Percentiles rank a stretch among this genome's conserved stretches.
These are phyloP conservation scores for Stegodyphus dumicola DNA, from an alignment of 1,140 invertebrate genomes.

Conservation along the genomic window DNA sequence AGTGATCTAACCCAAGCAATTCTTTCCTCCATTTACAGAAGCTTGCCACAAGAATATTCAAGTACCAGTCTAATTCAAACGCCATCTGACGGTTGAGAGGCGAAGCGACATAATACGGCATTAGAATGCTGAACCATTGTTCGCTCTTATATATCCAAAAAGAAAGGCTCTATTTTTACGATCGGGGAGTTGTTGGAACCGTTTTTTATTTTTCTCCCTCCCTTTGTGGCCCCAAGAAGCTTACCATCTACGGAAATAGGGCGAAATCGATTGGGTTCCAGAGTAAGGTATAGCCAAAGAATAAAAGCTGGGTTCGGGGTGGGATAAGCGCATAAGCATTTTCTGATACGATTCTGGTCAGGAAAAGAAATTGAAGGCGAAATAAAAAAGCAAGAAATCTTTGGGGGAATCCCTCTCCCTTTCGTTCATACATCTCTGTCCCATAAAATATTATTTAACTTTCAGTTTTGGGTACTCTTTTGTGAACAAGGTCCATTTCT, in stretches of 20 bases:
- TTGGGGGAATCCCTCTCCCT: conserved; percentile 14
- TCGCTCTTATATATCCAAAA: conserved; percentile 49
- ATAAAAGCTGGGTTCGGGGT: conserved; percentile 13
- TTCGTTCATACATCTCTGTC: conserved; percentile 36
- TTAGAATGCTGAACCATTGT: conserved; percentile 56
- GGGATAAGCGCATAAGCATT: conserved; percentile 57
- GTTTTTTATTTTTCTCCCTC: background rate
- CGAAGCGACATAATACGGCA: conserved; percentile 36
- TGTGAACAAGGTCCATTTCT: no score
- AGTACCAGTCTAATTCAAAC: conserved; percentile 24
- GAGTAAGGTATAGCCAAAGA: conserved; percentile 26
- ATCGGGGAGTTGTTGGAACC: conserved; percentile 49
- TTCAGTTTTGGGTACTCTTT: background rate
- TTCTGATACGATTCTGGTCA: conserved; percentile 56
- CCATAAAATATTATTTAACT: conserved; percentile 60
- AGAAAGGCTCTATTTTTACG: conserved; percentile 58
- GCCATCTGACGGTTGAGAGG: conserved; percentile 31
- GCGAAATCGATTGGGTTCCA: conserved; percentile 44
- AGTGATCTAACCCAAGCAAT: background rate
- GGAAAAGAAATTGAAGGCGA: conserved; percentile 2
- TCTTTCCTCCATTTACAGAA: background rate
- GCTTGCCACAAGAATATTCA: background rate
- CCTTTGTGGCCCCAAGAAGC: conserved; percentile 34
- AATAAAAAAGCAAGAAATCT: conserved; percentile 10
- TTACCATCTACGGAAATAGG: conserved; percentile 53